Evolutionary conservation across 2,888 invertebrate genomes (phyloP), one percentile per base, ranked within the genome.

Genomic region (Leucoma salicis): DNA sequence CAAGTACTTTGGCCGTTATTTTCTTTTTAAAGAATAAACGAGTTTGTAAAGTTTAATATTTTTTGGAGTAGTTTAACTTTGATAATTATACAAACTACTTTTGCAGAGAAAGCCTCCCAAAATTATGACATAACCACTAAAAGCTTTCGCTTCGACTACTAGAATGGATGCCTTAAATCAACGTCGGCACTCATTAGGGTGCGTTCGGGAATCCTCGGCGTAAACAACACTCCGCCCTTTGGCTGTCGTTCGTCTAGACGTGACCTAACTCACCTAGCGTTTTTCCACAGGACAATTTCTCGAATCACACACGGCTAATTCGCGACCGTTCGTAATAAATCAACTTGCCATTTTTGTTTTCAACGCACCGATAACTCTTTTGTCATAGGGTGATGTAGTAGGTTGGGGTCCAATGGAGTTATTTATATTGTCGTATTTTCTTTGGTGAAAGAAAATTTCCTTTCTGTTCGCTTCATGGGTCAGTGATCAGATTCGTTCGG

Each of bases 321-420:
- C 78, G 66, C 67, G 64, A 54, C 51, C 65, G 68, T 70, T 73
- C 52, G 63, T 66, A 61, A 82, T 89, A 89, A 88, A 89, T 89
- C 87, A 86, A 72, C 63, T 76, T 74, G 85, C 82, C 89, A 89
- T 89, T 89, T 89, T 88, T 89, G 89, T 89, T 89, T 87, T 89
- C 89, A 88, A 87, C 89, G 89, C 87, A 88, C 86, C 88, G 86
- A 88, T 89, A 89, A 89, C 89, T 89, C 89, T 89, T 89, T 89
- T 89, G 88, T 89, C 89, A 88, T 87, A 82, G 85, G 86, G 89
- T 84, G 88, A 86, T 84, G 86, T 85, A 85, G 85, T 78, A 73
- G 72, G 79, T 81, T 76, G 74, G 77, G 82, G 82, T 76, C 77
- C 86, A 71, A 85, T 87, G 78, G 87, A 89, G 88, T 89, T 89